phyloP scores from a whole-genome alignment of 2,888 invertebrate species.

The Polylopha cassiicola region DNA sequence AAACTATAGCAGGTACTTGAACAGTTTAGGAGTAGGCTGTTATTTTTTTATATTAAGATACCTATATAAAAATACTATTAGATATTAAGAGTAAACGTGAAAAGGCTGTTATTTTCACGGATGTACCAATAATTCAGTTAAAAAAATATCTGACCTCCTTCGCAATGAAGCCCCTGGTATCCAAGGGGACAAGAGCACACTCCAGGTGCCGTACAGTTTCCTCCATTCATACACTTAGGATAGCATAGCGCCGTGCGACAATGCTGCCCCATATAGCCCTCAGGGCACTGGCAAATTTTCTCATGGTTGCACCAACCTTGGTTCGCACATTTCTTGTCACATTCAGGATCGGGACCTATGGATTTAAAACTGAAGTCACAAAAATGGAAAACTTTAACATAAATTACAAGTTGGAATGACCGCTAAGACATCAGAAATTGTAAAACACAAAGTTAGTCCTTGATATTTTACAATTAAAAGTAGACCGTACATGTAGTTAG shows the following conservation, averaged over 20 bases:
- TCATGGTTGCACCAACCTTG: constrained; percentile 90
- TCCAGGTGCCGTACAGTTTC: constrained; percentile 93
- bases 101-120: too few species aligned
- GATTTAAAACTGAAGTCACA: neutral
- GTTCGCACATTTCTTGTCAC: constrained; percentile 90
- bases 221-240: constrained; percentile 95
- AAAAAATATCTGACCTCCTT: constrained; percentile 92
- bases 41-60: too few species aligned
- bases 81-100: too few species aligned
- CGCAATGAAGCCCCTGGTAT: constrained; percentile 93
- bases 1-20: too few species aligned
- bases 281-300: constrained; percentile 91
- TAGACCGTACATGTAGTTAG: too few species aligned
- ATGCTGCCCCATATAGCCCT: constrained; percentile 93
- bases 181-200: constrained; percentile 92
- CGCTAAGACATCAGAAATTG: too few species aligned
- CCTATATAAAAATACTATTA: too few species aligned
- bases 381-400: neutral
- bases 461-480: too few species aligned
- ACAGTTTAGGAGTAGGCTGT: too few species aligned
- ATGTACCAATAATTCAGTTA: too few species aligned
- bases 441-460: too few species aligned
- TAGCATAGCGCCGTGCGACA: constrained; percentile 93
- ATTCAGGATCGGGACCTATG: constrained; percentile 91
- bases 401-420: too few species aligned